A percentile compares a stretch with the other conserved stretches of the same genome.
Conservation (phyloP, 92 coral and sea anemone genomes). For the Blastomussa wellsi region DNA sequence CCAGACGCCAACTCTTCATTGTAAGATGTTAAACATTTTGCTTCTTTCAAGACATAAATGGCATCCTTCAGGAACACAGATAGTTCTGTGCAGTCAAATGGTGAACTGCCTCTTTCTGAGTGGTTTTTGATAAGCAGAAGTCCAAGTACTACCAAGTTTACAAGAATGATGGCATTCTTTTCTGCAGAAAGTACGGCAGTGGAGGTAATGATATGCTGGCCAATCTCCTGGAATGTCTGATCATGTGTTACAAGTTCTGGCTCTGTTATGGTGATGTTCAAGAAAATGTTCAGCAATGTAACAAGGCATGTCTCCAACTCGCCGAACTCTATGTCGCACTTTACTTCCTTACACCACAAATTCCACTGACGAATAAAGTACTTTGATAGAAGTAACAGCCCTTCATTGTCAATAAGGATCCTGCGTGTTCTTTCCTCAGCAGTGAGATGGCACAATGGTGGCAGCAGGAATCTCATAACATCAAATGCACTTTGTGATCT, state of each 20-base stretch:
- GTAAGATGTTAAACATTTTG: background rate
- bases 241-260: slow-evolving; percentile 52
- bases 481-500: slow-evolving; percentile 17
- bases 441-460: slow-evolving; percentile 91
- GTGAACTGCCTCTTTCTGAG: background rate
- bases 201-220: slow-evolving; percentile 32
- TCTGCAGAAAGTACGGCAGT: slow-evolving; percentile 33
- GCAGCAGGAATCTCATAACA: slow-evolving; percentile 72
- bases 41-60: slow-evolving; percentile 62
- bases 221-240: slow-evolving; percentile 50
- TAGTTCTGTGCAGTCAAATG: background rate
- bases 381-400: slow-evolving; percentile 52
- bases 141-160: slow-evolving; percentile 78
- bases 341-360: slow-evolving; percentile 18
- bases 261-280: slow-evolving; percentile 86
- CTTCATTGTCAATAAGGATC: slow-evolving; percentile 63
- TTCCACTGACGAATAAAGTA: slow-evolving; percentile 74
- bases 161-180: slow-evolving; percentile 40
- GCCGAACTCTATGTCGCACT: slow-evolving; percentile 9
- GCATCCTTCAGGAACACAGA: slow-evolving; percentile 43
- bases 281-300: slow-evolving; percentile 73
- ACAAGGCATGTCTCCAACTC: slow-evolving; percentile 62
- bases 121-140: slow-evolving; percentile 64
- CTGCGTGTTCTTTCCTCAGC: slow-evolving; percentile 81
- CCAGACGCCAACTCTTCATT: background rate